These are phyloP conservation scores for Erpornis zantholeuca DNA, from an alignment of 2,113 vertebrate genomes.

Conservation along the genomic window DNA sequence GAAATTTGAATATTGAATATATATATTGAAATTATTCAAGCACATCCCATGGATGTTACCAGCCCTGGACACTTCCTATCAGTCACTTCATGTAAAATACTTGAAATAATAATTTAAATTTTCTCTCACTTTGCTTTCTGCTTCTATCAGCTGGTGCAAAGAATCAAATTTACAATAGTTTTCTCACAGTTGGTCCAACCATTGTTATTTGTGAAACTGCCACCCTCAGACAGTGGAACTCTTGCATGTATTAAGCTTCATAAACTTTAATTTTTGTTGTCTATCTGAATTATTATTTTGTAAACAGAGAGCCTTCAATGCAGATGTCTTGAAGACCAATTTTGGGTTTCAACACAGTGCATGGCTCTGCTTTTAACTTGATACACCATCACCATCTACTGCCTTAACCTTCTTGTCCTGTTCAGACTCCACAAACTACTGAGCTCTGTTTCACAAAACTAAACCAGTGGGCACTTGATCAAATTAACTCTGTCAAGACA, in stretches of 20 bases:
- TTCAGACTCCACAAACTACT: background rate
- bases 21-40: conserved; percentile 30
- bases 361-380: background rate
- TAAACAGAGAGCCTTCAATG: background rate
- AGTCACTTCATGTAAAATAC: background rate
- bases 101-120: background rate
- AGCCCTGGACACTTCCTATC: background rate
- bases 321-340: background rate
- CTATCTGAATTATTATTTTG: background rate
- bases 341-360: rapidly evolving
- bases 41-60: background rate
- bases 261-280: background rate
- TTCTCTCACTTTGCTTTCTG: conserved; percentile 1
- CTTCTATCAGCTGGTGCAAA: background rate
- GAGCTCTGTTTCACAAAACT: background rate
- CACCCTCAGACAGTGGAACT: background rate
- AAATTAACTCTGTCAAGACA: background rate
- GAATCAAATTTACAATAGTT: background rate
- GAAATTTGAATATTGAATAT: no score
- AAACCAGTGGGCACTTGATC: background rate
- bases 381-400: background rate
- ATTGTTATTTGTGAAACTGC: background rate
- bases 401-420: background rate
- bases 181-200: background rate
- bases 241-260: background rate